Base-by-base conservation (phyloP, 2,113 vertebrate species). In the Protobothrops flavoviridis region DNA sequence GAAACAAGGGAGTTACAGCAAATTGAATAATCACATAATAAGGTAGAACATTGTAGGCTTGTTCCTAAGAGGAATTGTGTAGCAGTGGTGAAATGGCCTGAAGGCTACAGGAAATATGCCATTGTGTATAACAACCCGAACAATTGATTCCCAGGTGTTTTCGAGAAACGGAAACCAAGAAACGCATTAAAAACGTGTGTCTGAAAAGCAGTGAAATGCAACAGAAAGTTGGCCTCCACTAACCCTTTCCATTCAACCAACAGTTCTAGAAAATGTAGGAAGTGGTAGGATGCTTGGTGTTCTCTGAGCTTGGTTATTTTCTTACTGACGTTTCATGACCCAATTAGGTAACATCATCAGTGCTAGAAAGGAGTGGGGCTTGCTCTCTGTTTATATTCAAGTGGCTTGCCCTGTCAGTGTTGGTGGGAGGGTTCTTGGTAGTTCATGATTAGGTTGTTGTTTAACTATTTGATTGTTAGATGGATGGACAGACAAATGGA, bases 161-260 rank as follows among this genome's bases (percentile, higher is more conserved):
- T 59, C 29, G 29, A 89, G 86, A 57, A 95, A 96, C 91, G 91
- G 95, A 96, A 96, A 96, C 95, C 93, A 90, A 95, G 95, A 95
- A 96, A 97, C 92, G 94, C 95, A 96, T 95, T 96, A 95, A 95
- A 94, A 96, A 95, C 93, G 69, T 95, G 94, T 96, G n/a, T 39
- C 15, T 20, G 15, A 39, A 81, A 39, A 39, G 5, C 69, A 33
- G 55, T 1, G 55, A 56, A 56, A 56, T 15, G 4, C 55, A 20
- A 13, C 48, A 56, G 69, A 39, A 0, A 20, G 0, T 39, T 81
- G n/a, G 3, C 17, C 15, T 56, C 55, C 17, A 20, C 55, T n/a
- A 13, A 45, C 45, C 45, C 45, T 45, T 74, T 5, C n/a, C 64
- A 74, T 33, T 74, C n/a, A 56, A 56, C 55, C 15, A 56, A 56